Percentiles rank a stretch among this genome's conserved stretches.
phyloP scores from a whole-genome alignment of 2,113 vertebrate species.

The Hoplias malabaricus region DNA sequence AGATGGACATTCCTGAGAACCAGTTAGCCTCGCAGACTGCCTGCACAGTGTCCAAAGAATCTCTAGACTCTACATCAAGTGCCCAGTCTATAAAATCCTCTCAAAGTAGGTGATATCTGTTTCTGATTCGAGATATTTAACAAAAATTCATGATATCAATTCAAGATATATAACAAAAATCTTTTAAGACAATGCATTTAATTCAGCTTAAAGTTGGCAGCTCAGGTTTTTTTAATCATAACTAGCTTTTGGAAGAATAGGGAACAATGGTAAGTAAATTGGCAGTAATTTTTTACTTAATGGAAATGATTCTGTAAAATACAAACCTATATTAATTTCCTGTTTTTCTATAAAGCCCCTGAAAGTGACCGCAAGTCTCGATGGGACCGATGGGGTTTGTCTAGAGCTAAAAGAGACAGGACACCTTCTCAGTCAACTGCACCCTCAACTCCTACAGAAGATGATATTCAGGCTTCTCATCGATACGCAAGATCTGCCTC shows the following conservation, averaged over 20 bases:
- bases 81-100: conserved; percentile 69
- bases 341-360: conserved; percentile 43
- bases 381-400: conserved; percentile 90
- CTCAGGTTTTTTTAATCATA: no score
- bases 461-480: conserved; percentile 63
- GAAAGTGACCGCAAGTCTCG: conserved; percentile 73
- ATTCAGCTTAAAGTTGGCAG: no score
- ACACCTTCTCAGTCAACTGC: conserved; percentile 79
- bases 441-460: conserved; percentile 72
- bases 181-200: no score
- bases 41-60: conserved; percentile 79
- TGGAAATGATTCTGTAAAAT: neutral
- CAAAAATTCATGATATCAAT: no score
- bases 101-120: conserved; percentile 20
- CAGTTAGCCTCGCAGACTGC: conserved; percentile 74
- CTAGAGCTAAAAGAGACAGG: conserved; percentile 82
- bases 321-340: neutral
- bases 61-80: conserved; percentile 83
- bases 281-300: neutral
- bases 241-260: neutral
- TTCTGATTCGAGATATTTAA: no score
- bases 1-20: conserved; percentile 79
- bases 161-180: no score
- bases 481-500: conserved; percentile 78
- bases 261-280: no score